Base-by-base conservation (phyloP, 2,113 vertebrate species). In the Gila orcuttii region DNA sequence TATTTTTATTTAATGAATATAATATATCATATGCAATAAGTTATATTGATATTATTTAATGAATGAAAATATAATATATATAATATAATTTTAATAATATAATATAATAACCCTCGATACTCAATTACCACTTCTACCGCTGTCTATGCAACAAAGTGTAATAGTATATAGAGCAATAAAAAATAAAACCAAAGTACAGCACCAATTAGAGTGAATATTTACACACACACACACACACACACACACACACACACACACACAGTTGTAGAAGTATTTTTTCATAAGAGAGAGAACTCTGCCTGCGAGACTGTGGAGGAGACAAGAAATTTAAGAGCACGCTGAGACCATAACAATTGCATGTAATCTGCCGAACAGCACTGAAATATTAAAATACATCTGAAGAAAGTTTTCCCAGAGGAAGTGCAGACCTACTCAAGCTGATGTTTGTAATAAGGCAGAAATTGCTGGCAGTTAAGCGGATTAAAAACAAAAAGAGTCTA, bases 361-460 rank as follows among this genome's bases (percentile, higher is more conserved):
- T 50, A 73, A 88, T 82, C 19, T n/a, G n/a, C 82, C 83, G 52
- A 9, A 84, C 86, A 88, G 87, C 11, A 62, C 62, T 55, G 2
- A 59, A 6, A 89, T 83, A 91, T 92, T 91, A 90, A 91, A 89
- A 92, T 87, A 89, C 85, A 87, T 90, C 84, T 89, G 82, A 82
- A 85, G 86, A 73, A 62, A 86, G 73, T 79, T 39, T 52, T 90
- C 87, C 89, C 87, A 28, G 76, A 89, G 79, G 89, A 90, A 69
- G 36, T 25, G 25, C 9, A 17, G 62, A 45, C 80, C 75, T 45
- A 52, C 33, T 55, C 77, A 76, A 86, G 68, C 92, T 92, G 88
- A 92, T 92, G 89, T 90, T 90, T 88, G 86, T 60, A 87, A 91
- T 89, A 91, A 90, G 8, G 79, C 83, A 86, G 64, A 73, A 90